phyloP scores from a whole-genome alignment of 2,797 vertebrate genomes.

The Eupleurogrammus muticus region DNA sequence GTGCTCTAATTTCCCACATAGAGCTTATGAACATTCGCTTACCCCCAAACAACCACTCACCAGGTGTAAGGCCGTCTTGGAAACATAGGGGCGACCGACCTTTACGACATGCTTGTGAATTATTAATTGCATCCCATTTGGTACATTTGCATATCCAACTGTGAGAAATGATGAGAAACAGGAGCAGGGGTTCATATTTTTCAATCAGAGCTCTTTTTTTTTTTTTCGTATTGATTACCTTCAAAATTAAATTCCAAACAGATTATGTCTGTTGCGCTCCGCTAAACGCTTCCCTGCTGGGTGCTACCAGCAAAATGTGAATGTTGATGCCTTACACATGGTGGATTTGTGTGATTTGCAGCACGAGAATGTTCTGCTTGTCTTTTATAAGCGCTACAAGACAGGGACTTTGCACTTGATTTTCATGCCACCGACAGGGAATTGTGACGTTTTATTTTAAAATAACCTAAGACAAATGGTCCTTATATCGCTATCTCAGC shows the following conservation, averaged over 20 bases:
- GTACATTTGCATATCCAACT: slow-evolving; percentile 52
- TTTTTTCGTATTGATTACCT: slow-evolving; percentile 35
- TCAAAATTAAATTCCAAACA: slow-evolving; percentile 34
- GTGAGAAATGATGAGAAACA: neutral
- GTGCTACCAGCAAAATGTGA: slow-evolving; percentile 18
- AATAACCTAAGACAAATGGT: slow-evolving; percentile 70
- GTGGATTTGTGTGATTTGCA: slow-evolving; percentile 14
- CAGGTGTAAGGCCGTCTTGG: slow-evolving; percentile 62
- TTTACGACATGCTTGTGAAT: slow-evolving; percentile 56
- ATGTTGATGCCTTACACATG: slow-evolving; percentile 1
- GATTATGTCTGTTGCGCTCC: slow-evolving; percentile 29
- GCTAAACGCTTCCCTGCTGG: slow-evolving; percentile 35
- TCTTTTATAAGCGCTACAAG: slow-evolving; percentile 15
- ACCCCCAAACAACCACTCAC: slow-evolving; percentile 46
- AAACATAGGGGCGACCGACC: slow-evolving; percentile 60
- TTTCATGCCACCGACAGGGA: slow-evolving; percentile 38
- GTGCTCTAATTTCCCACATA: slow-evolving; percentile 69
- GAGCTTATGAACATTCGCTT: slow-evolving; percentile 52
- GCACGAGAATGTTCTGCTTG: slow-evolving; percentile 8
- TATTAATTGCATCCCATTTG: slow-evolving; percentile 64
- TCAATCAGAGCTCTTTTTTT: slow-evolving; percentile 5
- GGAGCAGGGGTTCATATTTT: slow-evolving; percentile 16
- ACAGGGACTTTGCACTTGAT: slow-evolving; percentile 37
- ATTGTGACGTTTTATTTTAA: slow-evolving; percentile 62
- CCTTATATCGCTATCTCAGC: slow-evolving; percentile 51